Percentiles rank a stretch among this genome's conserved stretches.
phyloP scores from a whole-genome alignment of 2,797 vertebrate genomes.

The Scomberomorus guttatus region DNA sequence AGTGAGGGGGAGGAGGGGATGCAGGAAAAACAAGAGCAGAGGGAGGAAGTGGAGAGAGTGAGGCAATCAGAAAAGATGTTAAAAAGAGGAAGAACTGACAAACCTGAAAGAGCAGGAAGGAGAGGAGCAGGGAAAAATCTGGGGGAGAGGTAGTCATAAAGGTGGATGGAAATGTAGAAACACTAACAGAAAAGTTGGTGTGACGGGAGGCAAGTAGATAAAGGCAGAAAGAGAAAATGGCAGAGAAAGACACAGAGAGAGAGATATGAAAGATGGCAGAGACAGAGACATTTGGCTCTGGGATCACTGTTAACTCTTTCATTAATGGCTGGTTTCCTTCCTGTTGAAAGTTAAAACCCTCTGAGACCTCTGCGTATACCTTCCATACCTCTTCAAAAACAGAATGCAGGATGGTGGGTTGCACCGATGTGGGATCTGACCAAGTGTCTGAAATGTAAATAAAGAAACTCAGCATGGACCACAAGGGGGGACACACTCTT shows the following conservation, averaged over 20 bases:
- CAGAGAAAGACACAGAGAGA: not conserved
- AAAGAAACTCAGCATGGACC: constrained; percentile 18
- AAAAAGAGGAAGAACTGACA: not conserved
- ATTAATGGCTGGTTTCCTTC: constrained; percentile 17
- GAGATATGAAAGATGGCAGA: not conserved
- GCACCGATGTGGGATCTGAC: constrained; percentile 34
- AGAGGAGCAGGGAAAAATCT: not conserved
- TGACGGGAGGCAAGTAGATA: not conserved
- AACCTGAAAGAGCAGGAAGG: not conserved
- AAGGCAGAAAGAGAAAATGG: not conserved
- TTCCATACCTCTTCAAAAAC: constrained; percentile 15
- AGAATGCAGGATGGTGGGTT: constrained; percentile 8
- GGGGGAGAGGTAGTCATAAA: too few species aligned
- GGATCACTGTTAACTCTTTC: constrained; percentile 6
- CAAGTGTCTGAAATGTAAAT: constrained; percentile 47
- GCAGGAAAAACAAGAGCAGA: constrained; percentile 6
- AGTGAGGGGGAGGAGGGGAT: not conserved
- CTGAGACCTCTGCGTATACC: not conserved
- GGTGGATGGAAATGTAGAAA: not conserved
- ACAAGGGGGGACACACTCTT: constrained; percentile 3
- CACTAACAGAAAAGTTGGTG: not conserved
- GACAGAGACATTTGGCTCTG: not conserved
- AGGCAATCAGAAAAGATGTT: not conserved
- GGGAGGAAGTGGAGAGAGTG: not conserved
- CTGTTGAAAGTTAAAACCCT: constrained; percentile 11